A percentile compares a stretch with the other conserved stretches of the same genome.
phyloP scores from a whole-genome alignment of 2,888 invertebrate species.

The Scaptomyza polygonia region DNA sequence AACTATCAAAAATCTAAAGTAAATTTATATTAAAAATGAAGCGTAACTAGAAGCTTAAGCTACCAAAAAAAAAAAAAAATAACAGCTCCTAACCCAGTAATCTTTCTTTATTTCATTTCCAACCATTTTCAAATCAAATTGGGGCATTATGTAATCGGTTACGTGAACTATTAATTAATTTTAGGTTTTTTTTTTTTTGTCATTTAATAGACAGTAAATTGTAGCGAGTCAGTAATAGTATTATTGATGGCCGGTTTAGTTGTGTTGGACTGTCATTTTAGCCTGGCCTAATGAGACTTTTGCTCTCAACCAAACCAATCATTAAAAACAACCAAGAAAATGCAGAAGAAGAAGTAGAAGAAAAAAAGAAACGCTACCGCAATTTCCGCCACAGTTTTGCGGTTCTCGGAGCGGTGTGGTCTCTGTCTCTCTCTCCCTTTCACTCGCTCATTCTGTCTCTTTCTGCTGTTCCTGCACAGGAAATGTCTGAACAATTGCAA shows the following conservation, averaged over 20 bases:
- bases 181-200: constrained; percentile 1
- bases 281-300: constrained; percentile 73
- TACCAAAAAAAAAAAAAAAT: no score
- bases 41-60: no score
- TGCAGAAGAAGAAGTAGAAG: constrained; percentile 1
- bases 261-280: constrained; percentile 34
- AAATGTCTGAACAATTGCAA: constrained; percentile 59
- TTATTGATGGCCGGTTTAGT: constrained; percentile 21
- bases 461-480: constrained; percentile 42
- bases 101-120: no score
- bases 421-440: constrained; percentile 15
- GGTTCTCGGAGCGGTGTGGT: constrained; percentile 58
- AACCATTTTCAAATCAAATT: neutral
- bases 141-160: constrained; percentile 2
- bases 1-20: no score
- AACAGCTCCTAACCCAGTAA: no score
- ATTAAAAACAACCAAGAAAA: constrained; percentile 24
- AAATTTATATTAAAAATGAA: no score
- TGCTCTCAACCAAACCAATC: constrained; percentile 65
- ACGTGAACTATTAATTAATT: neutral
- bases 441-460: no score
- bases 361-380: constrained; percentile 32
- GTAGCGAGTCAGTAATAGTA: constrained; percentile 16
- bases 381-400: constrained; percentile 67
- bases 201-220: constrained; percentile 24